These are phyloP conservation scores for Spheniscus mendiculus DNA, from an alignment of 2,113 vertebrate genomes.

Conservation along the genomic window DNA sequence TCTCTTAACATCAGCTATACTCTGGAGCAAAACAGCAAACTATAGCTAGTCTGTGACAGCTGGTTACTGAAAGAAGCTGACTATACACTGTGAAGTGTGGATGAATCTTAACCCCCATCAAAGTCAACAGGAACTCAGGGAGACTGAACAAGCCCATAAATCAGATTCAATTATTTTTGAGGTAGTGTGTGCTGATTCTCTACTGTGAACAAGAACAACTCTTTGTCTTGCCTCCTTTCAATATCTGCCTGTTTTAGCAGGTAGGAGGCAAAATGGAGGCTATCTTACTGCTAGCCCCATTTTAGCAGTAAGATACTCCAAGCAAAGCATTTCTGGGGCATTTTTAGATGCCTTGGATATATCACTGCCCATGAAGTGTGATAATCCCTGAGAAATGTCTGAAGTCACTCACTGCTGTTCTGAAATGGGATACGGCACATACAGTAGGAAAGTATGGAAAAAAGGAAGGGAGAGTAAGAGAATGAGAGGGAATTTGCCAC, in stretches of 20 bases:
- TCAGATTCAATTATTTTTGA: not conserved
- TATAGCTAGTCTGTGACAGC: not conserved
- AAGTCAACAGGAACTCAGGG: not conserved
- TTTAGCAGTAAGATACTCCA: slow-evolving; percentile 10
- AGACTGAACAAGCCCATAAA: not conserved
- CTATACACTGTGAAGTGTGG: not conserved
- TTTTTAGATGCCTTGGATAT: not conserved
- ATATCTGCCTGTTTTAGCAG: not conserved
- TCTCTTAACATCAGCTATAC: not conserved
- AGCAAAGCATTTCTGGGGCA: slow-evolving; percentile 3
- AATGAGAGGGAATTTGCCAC: not conserved
- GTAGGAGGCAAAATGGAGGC: not conserved
- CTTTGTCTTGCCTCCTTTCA: not conserved
- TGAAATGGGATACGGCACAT: not conserved
- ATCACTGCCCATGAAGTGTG: not conserved
- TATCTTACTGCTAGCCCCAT: not conserved
- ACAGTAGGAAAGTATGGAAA: not conserved
- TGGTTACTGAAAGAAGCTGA: not conserved
- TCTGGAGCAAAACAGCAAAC: not conserved
- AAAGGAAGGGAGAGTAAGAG: not conserved
- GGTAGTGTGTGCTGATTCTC: not conserved
- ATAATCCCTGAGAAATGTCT: slow-evolving; percentile 51
- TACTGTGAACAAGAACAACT: not conserved
- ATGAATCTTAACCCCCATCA: not conserved
- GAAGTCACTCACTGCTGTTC: slow-evolving; percentile 32